phyloP scores from a whole-genome alignment of 23 tunicate genomes.

The Styela plicata region DNA sequence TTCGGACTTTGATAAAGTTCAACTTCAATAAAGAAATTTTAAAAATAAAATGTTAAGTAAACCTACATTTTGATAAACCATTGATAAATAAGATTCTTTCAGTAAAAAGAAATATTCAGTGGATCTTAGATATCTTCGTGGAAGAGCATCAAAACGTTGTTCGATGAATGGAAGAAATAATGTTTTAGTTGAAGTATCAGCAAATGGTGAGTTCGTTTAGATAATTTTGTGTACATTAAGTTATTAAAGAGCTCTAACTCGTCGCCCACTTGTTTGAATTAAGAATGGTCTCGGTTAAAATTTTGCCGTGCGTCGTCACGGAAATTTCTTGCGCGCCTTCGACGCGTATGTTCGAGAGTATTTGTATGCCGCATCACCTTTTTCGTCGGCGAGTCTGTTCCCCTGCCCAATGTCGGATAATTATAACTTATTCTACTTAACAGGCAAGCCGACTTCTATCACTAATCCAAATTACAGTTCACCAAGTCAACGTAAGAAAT shows the following conservation, averaged over 20 bases:
- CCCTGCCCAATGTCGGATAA: background rate
- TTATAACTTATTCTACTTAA: background rate
- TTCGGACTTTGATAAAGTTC: too few species aligned
- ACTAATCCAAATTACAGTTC: constrained; percentile 7
- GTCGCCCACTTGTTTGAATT: too few species aligned
- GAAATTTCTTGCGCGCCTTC: too few species aligned
- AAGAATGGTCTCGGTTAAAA: too few species aligned
- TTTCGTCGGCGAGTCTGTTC: too few species aligned
- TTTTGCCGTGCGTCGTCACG: too few species aligned
- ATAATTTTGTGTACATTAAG: background rate
- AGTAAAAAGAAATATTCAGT: constrained; percentile 3
- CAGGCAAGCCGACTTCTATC: constrained; percentile 7
- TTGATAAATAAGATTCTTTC: background rate
- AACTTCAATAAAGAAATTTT: too few species aligned
- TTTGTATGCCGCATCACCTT: too few species aligned
- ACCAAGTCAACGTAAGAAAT: background rate
- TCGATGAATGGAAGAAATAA: background rate
- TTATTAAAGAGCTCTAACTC: too few species aligned
- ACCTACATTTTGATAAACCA: too few species aligned
- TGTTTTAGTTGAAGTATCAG: background rate
- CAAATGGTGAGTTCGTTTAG: background rate
- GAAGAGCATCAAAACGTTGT: background rate
- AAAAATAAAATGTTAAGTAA: too few species aligned
- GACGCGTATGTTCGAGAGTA: too few species aligned
- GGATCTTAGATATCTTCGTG: constrained; percentile 6